phyloP scores from a whole-genome alignment of 2,888 invertebrate species.

The Urechis unicinctus region DNA sequence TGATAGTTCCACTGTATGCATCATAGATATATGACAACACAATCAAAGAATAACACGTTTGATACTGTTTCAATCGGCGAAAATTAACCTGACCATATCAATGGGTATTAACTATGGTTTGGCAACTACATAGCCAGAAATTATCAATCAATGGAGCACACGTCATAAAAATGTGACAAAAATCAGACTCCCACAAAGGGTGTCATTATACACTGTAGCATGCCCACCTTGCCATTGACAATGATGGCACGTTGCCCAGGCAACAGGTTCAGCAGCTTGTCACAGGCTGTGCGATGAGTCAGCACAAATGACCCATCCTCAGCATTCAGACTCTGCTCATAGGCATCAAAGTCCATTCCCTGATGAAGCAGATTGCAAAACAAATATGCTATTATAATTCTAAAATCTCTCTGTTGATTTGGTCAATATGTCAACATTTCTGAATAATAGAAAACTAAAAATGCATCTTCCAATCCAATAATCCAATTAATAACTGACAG shows the following conservation, averaged over 20 bases:
- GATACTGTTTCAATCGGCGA: too few relatives aligned
- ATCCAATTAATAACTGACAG: not conserved
- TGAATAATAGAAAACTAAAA: not conserved
- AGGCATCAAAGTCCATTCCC: slow-evolving; percentile 53
- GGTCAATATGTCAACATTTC: too few relatives aligned
- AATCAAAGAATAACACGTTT: not conserved
- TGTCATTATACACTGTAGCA: too few relatives aligned
- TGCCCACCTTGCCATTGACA: slow-evolving; percentile 74
- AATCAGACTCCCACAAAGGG: too few relatives aligned
- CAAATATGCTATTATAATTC: slow-evolving; percentile 9
- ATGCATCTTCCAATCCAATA: not conserved
- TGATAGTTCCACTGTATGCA: not conserved
- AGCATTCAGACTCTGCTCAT: slow-evolving; percentile 30
- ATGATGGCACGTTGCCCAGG: slow-evolving; percentile 68
- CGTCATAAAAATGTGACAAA: too few relatives aligned
- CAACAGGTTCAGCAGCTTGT: slow-evolving; percentile 65
- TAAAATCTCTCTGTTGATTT: too few relatives aligned
- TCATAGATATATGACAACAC: not conserved
- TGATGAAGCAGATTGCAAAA: slow-evolving; percentile 23
- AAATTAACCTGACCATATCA: too few relatives aligned
- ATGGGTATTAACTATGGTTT: too few relatives aligned
- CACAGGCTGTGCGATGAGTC: slow-evolving; percentile 61
- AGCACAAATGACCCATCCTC: slow-evolving; percentile 36
- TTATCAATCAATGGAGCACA: too few relatives aligned
- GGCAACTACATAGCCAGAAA: too few relatives aligned